Percentiles rank a stretch among this genome's conserved stretches.
phyloP scores from a whole-genome alignment of 1,140 invertebrate genomes.

The Drosophila funebris region DNA sequence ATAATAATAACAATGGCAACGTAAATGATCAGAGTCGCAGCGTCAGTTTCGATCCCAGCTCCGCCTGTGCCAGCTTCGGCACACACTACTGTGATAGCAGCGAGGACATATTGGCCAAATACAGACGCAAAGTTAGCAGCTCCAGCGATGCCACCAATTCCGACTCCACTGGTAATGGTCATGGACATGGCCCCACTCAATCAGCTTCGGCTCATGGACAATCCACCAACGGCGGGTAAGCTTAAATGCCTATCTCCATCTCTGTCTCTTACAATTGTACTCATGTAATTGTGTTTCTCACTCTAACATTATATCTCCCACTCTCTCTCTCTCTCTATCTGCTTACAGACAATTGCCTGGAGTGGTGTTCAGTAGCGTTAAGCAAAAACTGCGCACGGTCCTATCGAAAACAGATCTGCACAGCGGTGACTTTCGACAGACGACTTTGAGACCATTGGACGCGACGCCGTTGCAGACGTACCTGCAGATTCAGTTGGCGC shows the following conservation, averaged over 20 bases:
- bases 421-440: constrained; percentile 80
- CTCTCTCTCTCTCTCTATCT: neutral
- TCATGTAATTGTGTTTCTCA: no score
- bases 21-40: constrained; percentile 39
- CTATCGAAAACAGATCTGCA: constrained; percentile 92
- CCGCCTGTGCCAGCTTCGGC: constrained; percentile 44
- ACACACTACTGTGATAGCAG: constrained; percentile 83
- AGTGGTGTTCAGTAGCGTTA: constrained; percentile 91
- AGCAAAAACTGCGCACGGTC: constrained; percentile 95
- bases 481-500: constrained; percentile 92
- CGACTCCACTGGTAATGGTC: constrained; percentile 78
- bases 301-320: neutral
- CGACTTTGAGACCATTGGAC: constrained; percentile 58
- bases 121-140: constrained; percentile 91
- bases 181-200: neutral
- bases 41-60: constrained; percentile 73
- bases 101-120: constrained; percentile 98
- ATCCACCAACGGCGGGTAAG: constrained; percentile 59
- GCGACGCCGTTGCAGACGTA: constrained; percentile 84
- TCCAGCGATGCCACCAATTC: constrained; percentile 85
- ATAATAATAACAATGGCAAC: constrained; percentile 38
- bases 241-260: neutral
- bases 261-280: neutral
- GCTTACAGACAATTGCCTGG: constrained; percentile 35
- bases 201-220: constrained; percentile 32